A percentile compares a stretch with the other conserved stretches of the same genome.
These are phyloP conservation scores for Strigamia maritima DNA, from an alignment of 2,888 invertebrate species.

Conservation along the genomic window DNA sequence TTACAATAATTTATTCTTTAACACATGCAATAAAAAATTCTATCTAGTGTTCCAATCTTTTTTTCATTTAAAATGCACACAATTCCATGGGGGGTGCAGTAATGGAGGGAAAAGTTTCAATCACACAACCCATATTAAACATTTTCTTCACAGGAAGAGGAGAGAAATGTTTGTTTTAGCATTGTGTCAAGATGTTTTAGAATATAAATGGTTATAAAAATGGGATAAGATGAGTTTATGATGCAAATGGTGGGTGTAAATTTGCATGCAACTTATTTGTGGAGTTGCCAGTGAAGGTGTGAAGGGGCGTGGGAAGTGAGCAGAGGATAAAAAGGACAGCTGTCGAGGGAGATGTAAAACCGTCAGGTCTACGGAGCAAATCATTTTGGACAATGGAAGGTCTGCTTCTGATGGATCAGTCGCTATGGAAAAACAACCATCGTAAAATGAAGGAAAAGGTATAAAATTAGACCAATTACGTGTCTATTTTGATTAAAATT, in stretches of 20 bases:
- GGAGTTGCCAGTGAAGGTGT: not conserved
- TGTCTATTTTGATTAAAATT: too few species aligned
- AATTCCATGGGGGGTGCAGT: not conserved
- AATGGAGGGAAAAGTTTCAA: not conserved
- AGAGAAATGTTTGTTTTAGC: too few species aligned
- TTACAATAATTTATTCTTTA: not conserved
- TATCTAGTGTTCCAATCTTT: not conserved
- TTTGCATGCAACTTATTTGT: not conserved
- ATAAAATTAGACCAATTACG: too few species aligned
- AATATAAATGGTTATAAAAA: not conserved
- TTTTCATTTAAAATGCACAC: not conserved
- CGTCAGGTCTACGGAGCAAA: not conserved
- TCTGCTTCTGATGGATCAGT: too few species aligned
- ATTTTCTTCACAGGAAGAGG: too few species aligned
- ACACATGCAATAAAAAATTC: constrained; percentile 16
- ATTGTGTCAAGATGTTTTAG: too few species aligned
- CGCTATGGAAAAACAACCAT: too few species aligned
- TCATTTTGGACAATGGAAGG: constrained; percentile 3
- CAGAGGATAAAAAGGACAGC: constrained; percentile 17
- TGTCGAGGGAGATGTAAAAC: constrained; percentile 24
- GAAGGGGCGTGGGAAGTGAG: constrained; percentile 9
- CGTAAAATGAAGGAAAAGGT: too few species aligned
- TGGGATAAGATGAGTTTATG: not conserved
- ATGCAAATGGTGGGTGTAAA: not conserved
- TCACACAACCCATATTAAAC: not conserved